A percentile compares a stretch with the other conserved stretches of the same genome.
phyloP scores from a whole-genome alignment of 2,797 vertebrate species.

The Margarornis squamiger region DNA sequence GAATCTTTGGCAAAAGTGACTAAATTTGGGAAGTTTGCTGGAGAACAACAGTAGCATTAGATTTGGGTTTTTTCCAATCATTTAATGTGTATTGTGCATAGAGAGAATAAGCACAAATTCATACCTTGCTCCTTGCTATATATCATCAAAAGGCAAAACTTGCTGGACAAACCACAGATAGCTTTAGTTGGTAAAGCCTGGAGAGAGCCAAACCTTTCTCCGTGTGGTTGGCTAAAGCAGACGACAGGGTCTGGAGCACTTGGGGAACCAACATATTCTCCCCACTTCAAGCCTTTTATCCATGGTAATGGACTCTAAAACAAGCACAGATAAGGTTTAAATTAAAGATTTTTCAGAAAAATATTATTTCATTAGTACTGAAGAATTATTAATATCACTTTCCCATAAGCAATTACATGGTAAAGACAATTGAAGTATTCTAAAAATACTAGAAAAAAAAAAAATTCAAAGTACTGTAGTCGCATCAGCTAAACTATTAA shows the following conservation, averaged over 20 bases:
- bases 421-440: not conserved
- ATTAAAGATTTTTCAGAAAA: not conserved
- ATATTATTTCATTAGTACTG: not conserved
- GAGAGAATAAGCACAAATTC: not conserved
- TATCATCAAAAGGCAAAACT: conserved; percentile 98
- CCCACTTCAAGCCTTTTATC: conserved; percentile 98
- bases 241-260: conserved; percentile 93
- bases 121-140: conserved; percentile 99
- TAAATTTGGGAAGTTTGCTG: not conserved
- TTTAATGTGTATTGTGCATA: not conserved
- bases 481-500: not conserved
- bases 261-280: conserved; percentile 96
- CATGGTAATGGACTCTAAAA: conserved; percentile 92
- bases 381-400: not conserved
- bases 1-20: not conserved
- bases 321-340: not conserved
- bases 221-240: conserved; percentile 96
- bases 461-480: not conserved
- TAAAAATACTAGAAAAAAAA: not conserved
- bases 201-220: conserved; percentile 91
- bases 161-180: conserved; percentile 91
- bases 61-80: not conserved
- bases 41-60: not conserved
- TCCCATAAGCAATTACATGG: not conserved
- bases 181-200: conserved; percentile 94